Evolutionary conservation across 1,140 invertebrate species (phyloP), one percentile per base, ranked within the genome.

Genomic region (Drosophila serrata): DNA sequence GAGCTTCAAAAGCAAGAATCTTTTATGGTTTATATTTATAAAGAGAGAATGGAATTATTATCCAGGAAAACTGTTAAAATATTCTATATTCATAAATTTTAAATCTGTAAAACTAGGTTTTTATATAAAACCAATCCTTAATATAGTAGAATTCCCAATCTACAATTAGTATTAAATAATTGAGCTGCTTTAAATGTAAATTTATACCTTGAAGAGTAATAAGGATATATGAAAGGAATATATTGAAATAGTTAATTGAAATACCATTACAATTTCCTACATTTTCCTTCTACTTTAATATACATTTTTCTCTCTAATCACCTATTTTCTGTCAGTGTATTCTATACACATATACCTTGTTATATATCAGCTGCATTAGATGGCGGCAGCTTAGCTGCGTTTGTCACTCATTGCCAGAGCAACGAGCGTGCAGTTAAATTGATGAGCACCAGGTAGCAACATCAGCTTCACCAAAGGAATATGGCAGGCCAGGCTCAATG

Each of bases 361-460:
- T 69, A 79, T 79, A 79, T 79, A 73, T 79, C 75, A 53, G 69
- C 63, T 90, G 85, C 85, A 88, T 88, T 88, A 90, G 81, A 75
- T 74, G 56, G 76, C 63, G 74, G 46, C 73, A 60, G 64, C 75
- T 68, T 60, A 57, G 65, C 79, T 79, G 85, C 81, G 81, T 78
- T 85, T 84, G 84, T 78, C 81, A 90, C 77, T 82, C 61, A 62
- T 70, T 68, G 63, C 61, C 57, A 35, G 65, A 58, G 57, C 62
- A 70, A 69, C 75, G 79, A 69, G 79, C 76, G 64, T 79, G 85
- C 85, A 88, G 81, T 84, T 85, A 85, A 90, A 90, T 90, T 90
- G 85, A 90, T 90, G 85, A 90, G 85, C 80, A 78, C 59, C 84
- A 79, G 82, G 70, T 87, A 87, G 75, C 33, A 67, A 40, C 27